Conservation (phyloP, 2,888 invertebrate species). For the Crossocerus cetratus region DNA sequence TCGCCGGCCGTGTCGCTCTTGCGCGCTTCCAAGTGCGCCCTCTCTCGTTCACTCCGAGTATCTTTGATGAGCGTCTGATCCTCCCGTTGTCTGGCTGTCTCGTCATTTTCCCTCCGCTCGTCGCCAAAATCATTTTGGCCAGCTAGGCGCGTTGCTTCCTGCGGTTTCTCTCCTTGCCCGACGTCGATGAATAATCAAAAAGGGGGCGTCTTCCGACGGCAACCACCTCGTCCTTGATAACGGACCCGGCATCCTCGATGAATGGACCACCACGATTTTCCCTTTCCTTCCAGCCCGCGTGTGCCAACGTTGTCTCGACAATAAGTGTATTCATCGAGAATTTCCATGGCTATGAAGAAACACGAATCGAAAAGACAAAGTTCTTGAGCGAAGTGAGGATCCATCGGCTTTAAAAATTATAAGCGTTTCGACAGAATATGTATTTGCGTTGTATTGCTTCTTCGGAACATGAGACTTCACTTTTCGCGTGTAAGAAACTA, state of each 20-base stretch:
- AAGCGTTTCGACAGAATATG: too few species aligned
- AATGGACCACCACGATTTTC: conserved; percentile 10
- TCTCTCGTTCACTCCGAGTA: conserved; percentile 13
- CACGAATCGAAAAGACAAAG: too few species aligned
- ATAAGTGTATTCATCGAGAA: conserved; percentile 43
- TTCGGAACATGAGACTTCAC: too few species aligned
- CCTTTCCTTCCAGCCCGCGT: too few species aligned
- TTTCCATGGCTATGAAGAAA: conserved; percentile 10
- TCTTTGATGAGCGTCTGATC: background rate
- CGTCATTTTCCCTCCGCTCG: conserved; percentile 32
- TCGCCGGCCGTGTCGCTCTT: background rate
- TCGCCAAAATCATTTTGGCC: conserved; percentile 63
- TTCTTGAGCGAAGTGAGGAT: too few species aligned
- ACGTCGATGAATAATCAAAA: conserved; percentile 70
- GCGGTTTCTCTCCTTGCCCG: conserved; percentile 62
- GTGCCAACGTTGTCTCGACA: background rate
- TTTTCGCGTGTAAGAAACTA: too few species aligned
- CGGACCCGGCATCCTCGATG: conserved; percentile 17
- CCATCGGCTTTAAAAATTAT: too few species aligned
- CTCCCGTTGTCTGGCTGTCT: conserved; percentile 29
- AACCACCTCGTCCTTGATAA: conserved; percentile 48
- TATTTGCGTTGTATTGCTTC: too few species aligned
- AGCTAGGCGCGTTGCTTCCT: conserved; percentile 51
- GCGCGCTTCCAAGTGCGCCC: background rate
- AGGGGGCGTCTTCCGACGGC: conserved; percentile 55